These are phyloP conservation scores for Maniola hyperantus DNA, from an alignment of 2,888 invertebrate species.

Conservation along the genomic window DNA sequence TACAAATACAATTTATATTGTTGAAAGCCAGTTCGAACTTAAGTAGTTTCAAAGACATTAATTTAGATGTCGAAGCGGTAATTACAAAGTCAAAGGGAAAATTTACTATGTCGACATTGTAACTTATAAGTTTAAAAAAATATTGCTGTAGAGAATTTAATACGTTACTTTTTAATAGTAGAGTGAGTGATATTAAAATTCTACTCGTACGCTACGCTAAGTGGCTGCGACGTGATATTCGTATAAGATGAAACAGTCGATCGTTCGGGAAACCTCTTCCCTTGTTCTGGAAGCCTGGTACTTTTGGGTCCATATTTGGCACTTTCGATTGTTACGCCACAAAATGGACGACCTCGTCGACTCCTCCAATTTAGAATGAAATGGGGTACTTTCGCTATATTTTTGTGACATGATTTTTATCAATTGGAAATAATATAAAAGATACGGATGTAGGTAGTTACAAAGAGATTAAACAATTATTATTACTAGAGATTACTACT, in stretches of 20 bases:
- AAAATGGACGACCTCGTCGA: constrained; percentile 15
- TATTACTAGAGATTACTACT: too few relatives aligned
- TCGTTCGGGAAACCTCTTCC: constrained; percentile 43
- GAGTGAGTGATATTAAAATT: constrained; percentile 7
- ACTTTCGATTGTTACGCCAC: constrained; percentile 52
- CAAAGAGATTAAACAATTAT: too few relatives aligned
- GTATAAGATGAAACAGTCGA: background rate
- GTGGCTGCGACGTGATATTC: constrained; percentile 8
- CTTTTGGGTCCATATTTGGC: constrained; percentile 73
- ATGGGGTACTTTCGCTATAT: too few relatives aligned
- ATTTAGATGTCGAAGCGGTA: constrained; percentile 14
- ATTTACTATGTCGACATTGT: constrained; percentile 8
- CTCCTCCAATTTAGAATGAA: background rate
- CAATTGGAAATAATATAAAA: too few relatives aligned
- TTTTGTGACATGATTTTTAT: too few relatives aligned
- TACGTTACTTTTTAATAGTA: too few relatives aligned
- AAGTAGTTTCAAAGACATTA: constrained; percentile 7
- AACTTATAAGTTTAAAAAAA: background rate
- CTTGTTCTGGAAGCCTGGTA: constrained; percentile 63
- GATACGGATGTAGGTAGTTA: too few relatives aligned
- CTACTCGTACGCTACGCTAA: constrained; percentile 6
- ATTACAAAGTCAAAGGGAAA: constrained; percentile 9
- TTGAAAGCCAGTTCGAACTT: background rate
- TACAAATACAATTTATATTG: background rate
- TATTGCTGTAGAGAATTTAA: background rate